Conservation (phyloP, 1,140 invertebrate species). For the Macrobrachium rosenbergii region DNA sequence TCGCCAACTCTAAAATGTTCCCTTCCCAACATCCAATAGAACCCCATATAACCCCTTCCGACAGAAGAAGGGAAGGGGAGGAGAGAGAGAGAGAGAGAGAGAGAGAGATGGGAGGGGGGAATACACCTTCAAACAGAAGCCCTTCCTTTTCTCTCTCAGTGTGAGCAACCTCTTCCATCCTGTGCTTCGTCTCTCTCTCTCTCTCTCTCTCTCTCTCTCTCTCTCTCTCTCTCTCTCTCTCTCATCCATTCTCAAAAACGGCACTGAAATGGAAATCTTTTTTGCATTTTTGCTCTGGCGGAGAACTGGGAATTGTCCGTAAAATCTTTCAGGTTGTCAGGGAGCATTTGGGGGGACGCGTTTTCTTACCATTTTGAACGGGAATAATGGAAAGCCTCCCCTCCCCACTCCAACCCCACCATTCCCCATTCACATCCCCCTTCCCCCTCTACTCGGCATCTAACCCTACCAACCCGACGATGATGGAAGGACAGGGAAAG, state of each 20-base stretch:
- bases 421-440: neutral
- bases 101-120: neutral
- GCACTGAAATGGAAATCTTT: neutral
- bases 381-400: neutral
- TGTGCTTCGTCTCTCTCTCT: too few species aligned
- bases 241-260: neutral
- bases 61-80: neutral
- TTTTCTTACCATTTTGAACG: too few species aligned
- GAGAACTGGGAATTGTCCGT: conserved; percentile 1
- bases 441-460: neutral
- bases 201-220: neutral
- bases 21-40: too few species aligned
- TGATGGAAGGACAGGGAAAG: too few species aligned
- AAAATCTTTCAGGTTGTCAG: conserved; percentile 24
- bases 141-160: neutral
- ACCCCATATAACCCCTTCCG: too few species aligned
- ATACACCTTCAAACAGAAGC: too few species aligned
- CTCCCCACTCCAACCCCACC: neutral
- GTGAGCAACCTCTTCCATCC: neutral
- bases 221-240: neutral
- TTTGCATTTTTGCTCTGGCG: neutral
- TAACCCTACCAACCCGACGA: too few species aligned
- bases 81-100: neutral
- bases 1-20: too few species aligned
- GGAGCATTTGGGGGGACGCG: neutral